Evolutionary conservation across 2,888 invertebrate genomes (phyloP), one percentile per base, ranked within the genome.

Genomic region (Oxyteleia sp.): DNA sequence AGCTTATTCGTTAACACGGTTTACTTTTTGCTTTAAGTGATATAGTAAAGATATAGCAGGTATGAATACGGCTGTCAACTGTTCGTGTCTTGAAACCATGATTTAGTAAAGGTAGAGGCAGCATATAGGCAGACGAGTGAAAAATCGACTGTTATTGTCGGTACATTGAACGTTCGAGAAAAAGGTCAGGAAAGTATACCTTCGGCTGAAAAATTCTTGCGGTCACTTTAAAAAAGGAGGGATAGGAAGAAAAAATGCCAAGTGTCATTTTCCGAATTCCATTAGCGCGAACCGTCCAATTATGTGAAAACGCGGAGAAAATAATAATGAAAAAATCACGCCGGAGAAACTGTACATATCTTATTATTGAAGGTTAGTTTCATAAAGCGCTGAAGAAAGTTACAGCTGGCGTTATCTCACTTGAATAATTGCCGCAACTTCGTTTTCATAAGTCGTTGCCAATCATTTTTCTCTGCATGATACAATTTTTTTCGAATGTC

Each of bases 51-150:
- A 69, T 64, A 59, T 75, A 71, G 64, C 64, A 61, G 18, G 38
- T 13, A 45, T 45, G 82, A 41, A 69, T 72, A 64, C n/a, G 23
- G 61, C 59, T 45, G 53, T 63, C 68, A 71, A 61, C 63, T 13
- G 75, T 64, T 74, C 79, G 80, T 81, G 84, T 32, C 38, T 76
- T 43, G 84, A 84, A 81, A 78, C 51, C 72, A 63, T 80, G 69
- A 84, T 80, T 76, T 64, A 66, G 63, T 69, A 59, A 68, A 72
- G 49, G 71, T 35, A 55, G 53, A 53, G 55, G 38, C 8, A 16
- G 53, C 20, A 51, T 45, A 26, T 61, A 49, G 49, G 26, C 23
- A 49, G 13, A 71, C 63, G n/a, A n/a, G n/a, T n/a, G n/a, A 53
- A 47, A 61, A 78, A 78, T 78, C 47, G 47, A 49, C 35, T 53